Conservation (phyloP, 2,888 invertebrate species). For the Fragum sueziense region DNA sequence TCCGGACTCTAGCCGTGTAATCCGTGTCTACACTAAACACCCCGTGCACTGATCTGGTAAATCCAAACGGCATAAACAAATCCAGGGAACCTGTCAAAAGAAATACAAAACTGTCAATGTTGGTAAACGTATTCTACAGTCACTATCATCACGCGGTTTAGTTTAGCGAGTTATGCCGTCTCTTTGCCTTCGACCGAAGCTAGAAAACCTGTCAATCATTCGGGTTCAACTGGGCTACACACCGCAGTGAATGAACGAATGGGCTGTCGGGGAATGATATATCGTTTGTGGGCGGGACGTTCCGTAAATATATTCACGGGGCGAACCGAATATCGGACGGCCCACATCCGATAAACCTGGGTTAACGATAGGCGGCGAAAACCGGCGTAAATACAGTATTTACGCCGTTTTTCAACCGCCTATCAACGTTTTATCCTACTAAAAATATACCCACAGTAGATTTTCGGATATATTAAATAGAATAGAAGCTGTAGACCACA, state of each 20-base stretch:
- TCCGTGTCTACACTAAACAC: slow-evolving; percentile 59
- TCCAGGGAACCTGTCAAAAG: slow-evolving; percentile 76
- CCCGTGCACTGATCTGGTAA: slow-evolving; percentile 52
- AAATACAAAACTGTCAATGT: slow-evolving; percentile 79
- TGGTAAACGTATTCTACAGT: slow-evolving; percentile 73
- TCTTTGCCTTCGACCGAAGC: slow-evolving; percentile 74
- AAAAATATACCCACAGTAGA: slow-evolving; percentile 3
- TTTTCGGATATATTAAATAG: slow-evolving; percentile 16
- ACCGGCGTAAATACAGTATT: background rate
- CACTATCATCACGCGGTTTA: slow-evolving; percentile 76
- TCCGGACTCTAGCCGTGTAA: slow-evolving; percentile 59
- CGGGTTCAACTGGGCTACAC: slow-evolving; percentile 43
- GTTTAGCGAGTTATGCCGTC: slow-evolving; percentile 77
- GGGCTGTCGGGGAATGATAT: slow-evolving; percentile 72
- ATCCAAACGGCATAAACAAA: slow-evolving; percentile 76
- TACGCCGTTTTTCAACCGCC: background rate
- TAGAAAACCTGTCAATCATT: slow-evolving; percentile 78
- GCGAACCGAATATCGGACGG: slow-evolving; percentile 1
- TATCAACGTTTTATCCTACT: background rate
- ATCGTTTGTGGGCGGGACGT: slow-evolving; percentile 57
- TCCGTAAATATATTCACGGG: slow-evolving; percentile 6
- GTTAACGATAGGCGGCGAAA: no score
- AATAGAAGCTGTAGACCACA: slow-evolving; percentile 49
- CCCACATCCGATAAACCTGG: background rate
- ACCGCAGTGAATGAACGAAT: slow-evolving; percentile 69